Percentiles rank a stretch among this genome's conserved stretches.
These are phyloP conservation scores for Hololepta plana DNA, from an alignment of 2,888 invertebrate species.

Conservation along the genomic window DNA sequence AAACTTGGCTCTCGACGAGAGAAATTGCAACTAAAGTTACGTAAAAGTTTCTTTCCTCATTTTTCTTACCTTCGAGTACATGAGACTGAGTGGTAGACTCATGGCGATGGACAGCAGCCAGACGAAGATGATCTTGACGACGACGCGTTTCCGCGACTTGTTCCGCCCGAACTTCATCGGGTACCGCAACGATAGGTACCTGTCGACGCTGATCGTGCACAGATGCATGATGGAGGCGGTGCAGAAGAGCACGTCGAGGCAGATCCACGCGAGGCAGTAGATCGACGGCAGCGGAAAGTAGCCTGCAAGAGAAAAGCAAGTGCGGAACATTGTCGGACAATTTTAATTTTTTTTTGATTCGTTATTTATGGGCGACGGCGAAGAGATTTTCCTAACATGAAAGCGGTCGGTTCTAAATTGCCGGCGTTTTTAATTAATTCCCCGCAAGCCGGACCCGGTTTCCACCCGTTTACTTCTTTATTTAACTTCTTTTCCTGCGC, in stretches of 20 bases:
- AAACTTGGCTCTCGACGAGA: no score
- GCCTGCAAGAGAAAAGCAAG: slow-evolving; percentile 35
- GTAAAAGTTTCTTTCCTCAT: not conserved
- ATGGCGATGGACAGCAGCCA: slow-evolving; percentile 87
- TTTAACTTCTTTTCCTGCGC: no score
- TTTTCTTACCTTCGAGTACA: slow-evolving; percentile 63
- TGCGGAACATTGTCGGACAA: not conserved
- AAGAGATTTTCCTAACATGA: no score
- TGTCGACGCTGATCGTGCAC: slow-evolving; percentile 90
- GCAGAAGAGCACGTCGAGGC: slow-evolving; percentile 88
- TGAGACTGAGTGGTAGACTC: slow-evolving; percentile 75
- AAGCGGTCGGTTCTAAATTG: no score
- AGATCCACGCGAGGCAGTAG: slow-evolving; percentile 87
- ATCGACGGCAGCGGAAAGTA: slow-evolving; percentile 66
- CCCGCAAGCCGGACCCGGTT: no score
- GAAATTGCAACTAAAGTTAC: no score
- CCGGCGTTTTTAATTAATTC: no score
- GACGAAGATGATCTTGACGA: slow-evolving; percentile 80
- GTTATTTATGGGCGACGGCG: not conserved
- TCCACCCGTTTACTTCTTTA: no score
- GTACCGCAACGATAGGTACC: slow-evolving; percentile 78
- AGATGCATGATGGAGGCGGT: slow-evolving; percentile 95
- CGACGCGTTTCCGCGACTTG: slow-evolving; percentile 68
- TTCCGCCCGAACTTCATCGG: slow-evolving; percentile 88
- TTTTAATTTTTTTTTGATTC: slow-evolving; percentile 4